phyloP scores from a whole-genome alignment of 2,888 invertebrate species.

The Mesorhabditis belari region DNA sequence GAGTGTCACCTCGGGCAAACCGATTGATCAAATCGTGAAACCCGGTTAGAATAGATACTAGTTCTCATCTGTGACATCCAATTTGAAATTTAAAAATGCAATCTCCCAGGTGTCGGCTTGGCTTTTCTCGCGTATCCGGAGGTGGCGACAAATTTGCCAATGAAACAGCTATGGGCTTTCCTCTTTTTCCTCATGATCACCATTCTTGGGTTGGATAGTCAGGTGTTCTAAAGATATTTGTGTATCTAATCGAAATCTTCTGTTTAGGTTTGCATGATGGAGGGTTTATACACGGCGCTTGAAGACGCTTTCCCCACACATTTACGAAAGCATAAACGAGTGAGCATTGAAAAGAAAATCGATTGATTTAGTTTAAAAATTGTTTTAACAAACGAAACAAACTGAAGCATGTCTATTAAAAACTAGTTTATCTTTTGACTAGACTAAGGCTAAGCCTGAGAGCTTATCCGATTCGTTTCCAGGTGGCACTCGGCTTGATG shows the following conservation, averaged over 20 bases:
- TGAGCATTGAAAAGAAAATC: too few species aligned
- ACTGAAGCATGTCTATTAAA: too few species aligned
- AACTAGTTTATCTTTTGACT: too few species aligned
- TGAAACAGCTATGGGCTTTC: constrained; percentile 54
- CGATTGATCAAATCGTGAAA: constrained; percentile 51
- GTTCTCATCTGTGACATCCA: too few species aligned
- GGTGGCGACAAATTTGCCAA: constrained; percentile 53
- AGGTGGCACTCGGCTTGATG: constrained; percentile 34
- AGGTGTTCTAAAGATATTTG: too few species aligned
- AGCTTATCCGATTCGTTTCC: too few species aligned
- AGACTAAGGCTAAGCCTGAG: too few species aligned
- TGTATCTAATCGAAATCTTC: too few species aligned
- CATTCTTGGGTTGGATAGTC: constrained; percentile 50
- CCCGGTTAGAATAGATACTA: constrained; percentile 31
- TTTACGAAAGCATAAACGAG: constrained; percentile 48
- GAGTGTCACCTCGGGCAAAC: constrained; percentile 44
- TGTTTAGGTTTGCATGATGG: constrained; percentile 52
- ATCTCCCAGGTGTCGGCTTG: constrained; percentile 49
- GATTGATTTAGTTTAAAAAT: too few species aligned
- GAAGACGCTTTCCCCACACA: constrained; percentile 50
- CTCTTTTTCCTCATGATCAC: constrained; percentile 53
- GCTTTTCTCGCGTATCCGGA: constrained; percentile 55
- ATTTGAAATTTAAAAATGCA: neutral
- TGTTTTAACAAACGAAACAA: too few species aligned
- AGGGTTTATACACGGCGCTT: constrained; percentile 52